These are phyloP conservation scores for Laothoe populi DNA, from an alignment of 2,888 invertebrate genomes.

Conservation along the genomic window DNA sequence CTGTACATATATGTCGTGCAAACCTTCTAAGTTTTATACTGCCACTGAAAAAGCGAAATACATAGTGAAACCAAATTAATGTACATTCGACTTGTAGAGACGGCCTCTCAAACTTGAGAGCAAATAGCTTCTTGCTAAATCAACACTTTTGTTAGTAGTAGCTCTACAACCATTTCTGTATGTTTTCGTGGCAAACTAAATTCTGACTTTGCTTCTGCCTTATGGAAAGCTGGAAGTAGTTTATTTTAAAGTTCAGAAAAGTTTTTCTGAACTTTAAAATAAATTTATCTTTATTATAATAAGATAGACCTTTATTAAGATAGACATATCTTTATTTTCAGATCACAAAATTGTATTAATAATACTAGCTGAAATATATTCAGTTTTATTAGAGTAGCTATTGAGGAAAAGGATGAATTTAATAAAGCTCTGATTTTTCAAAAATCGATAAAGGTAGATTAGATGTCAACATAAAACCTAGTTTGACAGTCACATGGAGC, in stretches of 20 bases:
- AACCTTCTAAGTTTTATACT: neutral
- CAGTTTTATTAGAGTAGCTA: no score
- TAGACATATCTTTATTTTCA: no score
- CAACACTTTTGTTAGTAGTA: constrained; percentile 50
- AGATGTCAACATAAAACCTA: no score
- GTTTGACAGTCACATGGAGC: no score
- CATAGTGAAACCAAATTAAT: constrained; percentile 60
- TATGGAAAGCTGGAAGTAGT: neutral
- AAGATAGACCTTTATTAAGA: no score
- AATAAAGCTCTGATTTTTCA: no score
- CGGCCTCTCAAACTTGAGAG: constrained; percentile 47
- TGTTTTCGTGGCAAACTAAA: neutral
- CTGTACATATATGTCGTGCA: neutral
- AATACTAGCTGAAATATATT: no score
- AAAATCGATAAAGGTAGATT: no score
- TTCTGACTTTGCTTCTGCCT: neutral
- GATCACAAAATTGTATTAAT: no score
- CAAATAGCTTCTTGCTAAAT: constrained; percentile 55
- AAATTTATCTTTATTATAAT: no score
- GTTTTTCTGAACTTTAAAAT: no score
- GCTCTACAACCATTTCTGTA: neutral
- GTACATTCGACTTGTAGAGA: constrained; percentile 62
- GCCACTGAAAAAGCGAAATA: neutral
- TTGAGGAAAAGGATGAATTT: no score
- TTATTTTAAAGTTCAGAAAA: constrained; percentile 4